Evolutionary conservation across 2,113 vertebrate genomes (phyloP), one percentile per base, ranked within the genome.

Genomic region (Anthoscopus minutus): DNA sequence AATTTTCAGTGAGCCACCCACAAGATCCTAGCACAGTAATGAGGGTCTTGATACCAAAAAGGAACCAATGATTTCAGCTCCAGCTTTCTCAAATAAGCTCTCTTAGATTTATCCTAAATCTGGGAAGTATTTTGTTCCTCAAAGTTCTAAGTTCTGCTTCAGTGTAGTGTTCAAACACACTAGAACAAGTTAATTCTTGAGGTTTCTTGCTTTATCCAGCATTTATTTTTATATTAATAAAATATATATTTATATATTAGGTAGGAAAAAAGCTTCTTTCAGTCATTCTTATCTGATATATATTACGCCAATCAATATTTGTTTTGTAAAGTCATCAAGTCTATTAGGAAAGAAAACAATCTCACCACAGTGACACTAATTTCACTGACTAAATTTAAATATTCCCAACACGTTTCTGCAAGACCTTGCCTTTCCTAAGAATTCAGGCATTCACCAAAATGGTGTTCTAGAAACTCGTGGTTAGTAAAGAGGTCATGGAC

Each of bases 381-480:
- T 40, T 17, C 51, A 71, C 30, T 44, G 21, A 13, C 8, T 31
- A 57, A 53, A 79, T 70, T 61, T 50, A 66, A 82, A 57, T 18
- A 15, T 20, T 8, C 11, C 5, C 37, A 42, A 4, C 19, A 9
- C 1, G 1, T n/a, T 66, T 86, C 72, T 66, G 28, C 19, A 67
- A 66, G 31, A n/a, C 22, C 25, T 65, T 65, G 27, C 22, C 20
- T 64, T 57, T 33, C 47, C 61, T 71, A n/a, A 48, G 21, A 37
- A 16, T 54, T 38, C 47, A 69, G 30, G 31, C 14, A 48, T 57
- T 40, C 56, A 57, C 28, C 2, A 3, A 80, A 82, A n/a, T 4
- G 3, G 2, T 64, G 22, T 25, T 81, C 31, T 66, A 38, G 78
- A 87, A 64, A n/a, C 33, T 30, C 0, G 0, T 15, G n/a, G 23